Evolutionary conservation across 2,113 vertebrate genomes (phyloP).

Genomic region (Suncus etruscus): DNA sequence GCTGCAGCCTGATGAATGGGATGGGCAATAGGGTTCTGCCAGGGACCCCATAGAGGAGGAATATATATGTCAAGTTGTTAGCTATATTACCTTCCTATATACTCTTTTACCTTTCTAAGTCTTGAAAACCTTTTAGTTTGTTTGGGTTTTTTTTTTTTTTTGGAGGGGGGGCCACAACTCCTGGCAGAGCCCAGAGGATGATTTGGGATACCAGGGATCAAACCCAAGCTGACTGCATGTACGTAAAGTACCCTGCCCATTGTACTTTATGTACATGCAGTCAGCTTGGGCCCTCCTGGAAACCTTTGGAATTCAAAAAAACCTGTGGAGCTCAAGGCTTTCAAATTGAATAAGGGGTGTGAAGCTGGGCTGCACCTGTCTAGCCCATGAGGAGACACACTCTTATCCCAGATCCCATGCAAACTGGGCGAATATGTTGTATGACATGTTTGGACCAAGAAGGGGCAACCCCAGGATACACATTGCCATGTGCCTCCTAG

Average conservation of each 20-base stretch:
- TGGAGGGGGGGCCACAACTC: too few relatives aligned
- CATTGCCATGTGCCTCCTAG: fast-evolving
- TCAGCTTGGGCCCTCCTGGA: too few relatives aligned
- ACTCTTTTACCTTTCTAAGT: neutral
- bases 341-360: neutral
- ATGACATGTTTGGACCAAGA: fast-evolving
- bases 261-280: too few relatives aligned
- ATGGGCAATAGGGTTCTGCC: fast-evolving
- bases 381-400: neutral
- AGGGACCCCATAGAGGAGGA: too few relatives aligned
- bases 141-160: too few relatives aligned
- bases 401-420: neutral
- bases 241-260: too few relatives aligned
- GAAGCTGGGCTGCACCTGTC: neutral
- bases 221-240: too few relatives aligned
- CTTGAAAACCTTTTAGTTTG: neutral
- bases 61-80: fast-evolving
- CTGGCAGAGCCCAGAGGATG: too few relatives aligned
- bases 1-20: fast-evolving
- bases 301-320: neutral
- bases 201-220: too few relatives aligned
- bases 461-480: neutral
- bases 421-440: fast-evolving
- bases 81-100: neutral
- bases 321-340: neutral